phyloP scores from a whole-genome alignment of 2,113 vertebrate species.

The Labrus mixtus region DNA sequence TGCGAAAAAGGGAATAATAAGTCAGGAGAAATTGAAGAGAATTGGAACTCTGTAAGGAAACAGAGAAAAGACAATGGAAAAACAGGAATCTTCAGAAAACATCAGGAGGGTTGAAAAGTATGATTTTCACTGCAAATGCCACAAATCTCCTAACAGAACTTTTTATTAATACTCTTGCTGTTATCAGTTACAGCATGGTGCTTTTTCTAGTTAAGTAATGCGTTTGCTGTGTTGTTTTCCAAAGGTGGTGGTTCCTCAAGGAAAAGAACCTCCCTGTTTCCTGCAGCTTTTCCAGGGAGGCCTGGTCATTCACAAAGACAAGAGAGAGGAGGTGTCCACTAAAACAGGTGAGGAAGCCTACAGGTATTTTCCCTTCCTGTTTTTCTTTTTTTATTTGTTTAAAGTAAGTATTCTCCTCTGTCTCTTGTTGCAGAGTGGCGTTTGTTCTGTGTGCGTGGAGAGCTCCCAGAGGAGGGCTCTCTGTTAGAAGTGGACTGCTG shows the following conservation, averaged over 20 bases:
- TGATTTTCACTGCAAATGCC: no score
- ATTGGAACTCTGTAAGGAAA: no score
- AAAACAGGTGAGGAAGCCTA: constrained; percentile 63
- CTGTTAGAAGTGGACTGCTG: constrained; percentile 81
- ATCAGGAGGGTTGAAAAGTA: no score
- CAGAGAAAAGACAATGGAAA: no score
- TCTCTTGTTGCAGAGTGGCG: constrained; percentile 67
- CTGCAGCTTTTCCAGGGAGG: constrained; percentile 86
- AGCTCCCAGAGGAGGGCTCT: constrained; percentile 78
- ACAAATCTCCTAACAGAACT: no score
- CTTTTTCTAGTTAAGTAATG: no score
- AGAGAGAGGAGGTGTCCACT: constrained; percentile 53
- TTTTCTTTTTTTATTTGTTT: neutral
- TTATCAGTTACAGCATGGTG: no score
- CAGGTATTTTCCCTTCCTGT: neutral
- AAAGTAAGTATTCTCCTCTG: neutral
- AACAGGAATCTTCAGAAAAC: no score
- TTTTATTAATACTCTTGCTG: no score
- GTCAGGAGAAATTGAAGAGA: no score
- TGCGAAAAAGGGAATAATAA: no score
- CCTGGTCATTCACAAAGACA: constrained; percentile 79
- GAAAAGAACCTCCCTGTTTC: constrained; percentile 84
- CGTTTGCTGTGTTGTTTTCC: constrained; percentile 13
- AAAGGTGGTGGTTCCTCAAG: constrained; percentile 82
- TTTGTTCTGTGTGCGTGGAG: constrained; percentile 82